Evolutionary conservation across 37 sponge, comb jelly and placozoan species (phyloP).

Genomic region (Mnemiopsis leidyi): DNA sequence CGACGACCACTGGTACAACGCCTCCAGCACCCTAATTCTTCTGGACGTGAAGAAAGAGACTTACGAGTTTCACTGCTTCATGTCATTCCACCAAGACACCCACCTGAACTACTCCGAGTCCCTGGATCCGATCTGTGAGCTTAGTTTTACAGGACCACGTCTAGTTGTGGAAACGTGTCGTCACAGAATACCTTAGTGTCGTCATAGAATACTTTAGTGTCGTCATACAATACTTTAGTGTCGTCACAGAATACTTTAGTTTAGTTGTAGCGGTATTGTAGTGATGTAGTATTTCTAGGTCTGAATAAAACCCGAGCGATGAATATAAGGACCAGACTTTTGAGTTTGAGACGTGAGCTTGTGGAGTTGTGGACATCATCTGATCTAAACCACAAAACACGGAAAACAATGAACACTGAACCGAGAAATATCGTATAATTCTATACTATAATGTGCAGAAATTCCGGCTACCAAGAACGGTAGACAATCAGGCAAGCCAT

Average conservation of each 20-base stretch:
- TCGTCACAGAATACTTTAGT: too few relatives aligned
- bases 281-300: too few relatives aligned
- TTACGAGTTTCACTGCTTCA: conserved; percentile 25
- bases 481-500: too few relatives aligned
- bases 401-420: too few relatives aligned
- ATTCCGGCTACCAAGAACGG: too few relatives aligned
- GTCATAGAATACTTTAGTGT: too few relatives aligned
- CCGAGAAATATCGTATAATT: too few relatives aligned
- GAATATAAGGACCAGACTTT: not conserved
- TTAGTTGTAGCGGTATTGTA: too few relatives aligned
- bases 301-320: too few relatives aligned
- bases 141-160: not conserved
- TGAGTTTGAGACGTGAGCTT: not conserved
- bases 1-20: conserved; percentile 41
- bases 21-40: not conserved
- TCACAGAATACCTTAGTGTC: not conserved
- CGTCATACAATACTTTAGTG: too few relatives aligned
- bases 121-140: not conserved
- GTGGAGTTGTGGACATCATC: not conserved
- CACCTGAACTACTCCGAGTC: not conserved
- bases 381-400: not conserved
- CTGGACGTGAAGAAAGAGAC: not conserved
- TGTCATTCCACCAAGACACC: not conserved
- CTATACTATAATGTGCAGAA: too few relatives aligned
- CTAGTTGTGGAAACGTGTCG: not conserved